Evolutionary conservation across 2,888 invertebrate species (phyloP).

Genomic region (Acholoe squamosa): DNA sequence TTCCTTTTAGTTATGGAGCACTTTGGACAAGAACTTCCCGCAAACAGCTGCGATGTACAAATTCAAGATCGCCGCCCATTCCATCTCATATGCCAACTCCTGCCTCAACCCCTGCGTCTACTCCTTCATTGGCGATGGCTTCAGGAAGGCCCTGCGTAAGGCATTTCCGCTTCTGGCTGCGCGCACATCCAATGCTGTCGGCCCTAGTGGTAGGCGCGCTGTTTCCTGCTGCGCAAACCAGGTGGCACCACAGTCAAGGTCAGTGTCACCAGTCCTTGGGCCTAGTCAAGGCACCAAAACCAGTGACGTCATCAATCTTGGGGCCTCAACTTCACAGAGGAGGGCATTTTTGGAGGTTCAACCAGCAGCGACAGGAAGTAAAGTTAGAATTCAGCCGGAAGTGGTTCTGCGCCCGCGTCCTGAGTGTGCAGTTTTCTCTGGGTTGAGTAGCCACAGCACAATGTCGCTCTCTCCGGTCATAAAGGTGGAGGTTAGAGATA

Average conservation of each 20-base stretch:
- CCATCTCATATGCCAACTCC: constrained; percentile 79
- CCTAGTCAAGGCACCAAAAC: not conserved
- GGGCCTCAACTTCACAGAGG: not conserved
- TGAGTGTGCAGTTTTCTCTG: constrained; percentile 45
- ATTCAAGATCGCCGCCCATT: constrained; percentile 76
- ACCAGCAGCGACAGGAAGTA: not conserved
- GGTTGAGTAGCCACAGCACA: not conserved
- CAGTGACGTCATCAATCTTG: not conserved
- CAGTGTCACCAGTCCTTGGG: constrained; percentile 27
- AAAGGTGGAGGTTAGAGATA: not conserved
- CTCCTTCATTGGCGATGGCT: constrained; percentile 79
- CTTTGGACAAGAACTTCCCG: constrained; percentile 73
- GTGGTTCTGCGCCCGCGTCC: constrained; percentile 38
- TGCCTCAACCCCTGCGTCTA: constrained; percentile 81
- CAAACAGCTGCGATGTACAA: constrained; percentile 71
- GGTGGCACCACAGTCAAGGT: not conserved
- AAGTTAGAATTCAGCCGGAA: not conserved
- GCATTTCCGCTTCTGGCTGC: constrained; percentile 71
- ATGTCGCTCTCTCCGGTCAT: not conserved
- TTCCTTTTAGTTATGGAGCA: constrained; percentile 66
- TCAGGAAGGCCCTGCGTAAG: constrained; percentile 77
- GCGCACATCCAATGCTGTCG: not conserved
- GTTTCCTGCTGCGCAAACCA: not conserved
- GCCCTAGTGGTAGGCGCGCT: not conserved
- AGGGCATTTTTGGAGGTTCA: not conserved